phyloP scores from a whole-genome alignment of 2,888 invertebrate species.

The Girardia tigrina region DNA sequence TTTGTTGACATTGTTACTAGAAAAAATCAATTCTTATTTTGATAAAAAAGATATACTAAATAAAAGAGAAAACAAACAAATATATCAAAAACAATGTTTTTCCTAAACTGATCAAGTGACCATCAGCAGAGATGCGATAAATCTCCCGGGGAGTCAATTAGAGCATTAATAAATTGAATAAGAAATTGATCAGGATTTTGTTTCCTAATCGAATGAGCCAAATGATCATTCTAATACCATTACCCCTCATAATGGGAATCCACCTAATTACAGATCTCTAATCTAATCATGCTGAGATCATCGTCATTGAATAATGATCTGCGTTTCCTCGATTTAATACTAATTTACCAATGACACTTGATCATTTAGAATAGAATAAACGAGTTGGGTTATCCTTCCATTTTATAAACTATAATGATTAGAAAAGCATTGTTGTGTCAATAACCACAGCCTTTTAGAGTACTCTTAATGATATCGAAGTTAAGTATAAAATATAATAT shows the following conservation, averaged over 20 bases:
- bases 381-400: neutral
- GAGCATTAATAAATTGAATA: neutral
- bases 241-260: neutral
- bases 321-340: neutral
- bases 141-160: neutral
- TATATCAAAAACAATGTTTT: too few species aligned
- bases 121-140: too few species aligned
- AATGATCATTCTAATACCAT: neutral
- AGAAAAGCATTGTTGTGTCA: neutral
- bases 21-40: too few species aligned
- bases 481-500: too few species aligned
- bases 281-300: neutral
- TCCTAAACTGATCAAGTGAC: too few species aligned
- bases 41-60: too few species aligned
- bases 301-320: neutral
- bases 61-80: too few species aligned
- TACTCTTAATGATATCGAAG: too few species aligned
- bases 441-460: neutral
- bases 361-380: neutral
- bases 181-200: neutral
- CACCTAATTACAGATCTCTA: neutral
- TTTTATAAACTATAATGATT: neutral
- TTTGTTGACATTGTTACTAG: too few species aligned
- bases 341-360: neutral
- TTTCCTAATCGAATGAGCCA: neutral